Evolutionary conservation across 1,140 invertebrate genomes (phyloP).

Genomic region (Diorhabda elongata): DNA sequence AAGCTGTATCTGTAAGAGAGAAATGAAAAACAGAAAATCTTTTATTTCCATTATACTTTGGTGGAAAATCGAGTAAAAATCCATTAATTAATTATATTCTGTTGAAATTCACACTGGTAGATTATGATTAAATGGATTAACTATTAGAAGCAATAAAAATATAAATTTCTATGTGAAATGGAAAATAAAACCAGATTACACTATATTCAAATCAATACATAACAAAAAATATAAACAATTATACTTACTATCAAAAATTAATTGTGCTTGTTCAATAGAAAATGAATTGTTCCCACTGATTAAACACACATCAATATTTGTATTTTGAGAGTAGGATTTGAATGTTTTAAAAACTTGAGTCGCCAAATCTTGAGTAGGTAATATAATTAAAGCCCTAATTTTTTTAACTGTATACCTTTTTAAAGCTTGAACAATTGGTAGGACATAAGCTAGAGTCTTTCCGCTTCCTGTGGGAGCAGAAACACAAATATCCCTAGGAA

Average conservation of each 20-base stretch:
- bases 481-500: conserved; percentile 89
- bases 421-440: conserved; percentile 81
- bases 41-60: too few relatives aligned
- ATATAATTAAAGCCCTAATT: conserved; percentile 79
- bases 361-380: conserved; percentile 90
- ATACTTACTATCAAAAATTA: conserved; percentile 63
- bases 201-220: too few relatives aligned
- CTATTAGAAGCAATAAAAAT: too few relatives aligned
- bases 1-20: conserved; percentile 36
- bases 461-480: conserved; percentile 97
- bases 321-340: conserved; percentile 65
- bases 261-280: conserved; percentile 67
- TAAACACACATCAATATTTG: conserved; percentile 68
- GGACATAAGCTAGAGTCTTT: conserved; percentile 91
- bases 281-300: conserved; percentile 70
- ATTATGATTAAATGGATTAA: too few relatives aligned
- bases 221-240: not conserved
- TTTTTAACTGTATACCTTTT: conserved; percentile 53
- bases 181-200: too few relatives aligned
- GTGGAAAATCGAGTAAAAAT: too few relatives aligned
- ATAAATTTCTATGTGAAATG: too few relatives aligned
- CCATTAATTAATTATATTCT: too few relatives aligned
- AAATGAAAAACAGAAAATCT: too few relatives aligned
- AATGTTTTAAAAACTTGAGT: conserved; percentile 84
- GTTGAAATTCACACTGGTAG: too few relatives aligned